These are phyloP conservation scores for Glandiceps talaboti DNA, from an alignment of 53 echinoderm and acorn worm species.

Conservation along the genomic window DNA sequence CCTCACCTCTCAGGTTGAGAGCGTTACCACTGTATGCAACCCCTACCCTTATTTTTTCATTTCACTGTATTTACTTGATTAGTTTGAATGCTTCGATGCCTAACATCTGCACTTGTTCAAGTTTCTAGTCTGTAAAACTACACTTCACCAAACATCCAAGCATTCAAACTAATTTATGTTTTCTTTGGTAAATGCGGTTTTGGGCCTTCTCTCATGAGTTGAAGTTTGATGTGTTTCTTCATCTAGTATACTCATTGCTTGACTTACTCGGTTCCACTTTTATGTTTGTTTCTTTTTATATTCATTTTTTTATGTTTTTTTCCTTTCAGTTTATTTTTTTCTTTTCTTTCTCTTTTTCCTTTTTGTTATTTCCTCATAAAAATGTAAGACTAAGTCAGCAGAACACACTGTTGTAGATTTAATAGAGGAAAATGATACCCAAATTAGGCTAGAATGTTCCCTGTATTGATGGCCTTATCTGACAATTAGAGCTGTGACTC, in stretches of 20 bases:
- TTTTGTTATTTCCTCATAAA: no score
- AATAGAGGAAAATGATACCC: background rate
- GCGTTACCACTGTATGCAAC: constrained; percentile 77
- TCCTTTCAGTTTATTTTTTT: background rate
- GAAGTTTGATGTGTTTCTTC: no score
- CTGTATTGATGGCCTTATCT: background rate
- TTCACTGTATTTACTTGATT: background rate
- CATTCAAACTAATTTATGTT: background rate
- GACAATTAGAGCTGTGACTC: no score
- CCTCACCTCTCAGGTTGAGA: constrained; percentile 38
- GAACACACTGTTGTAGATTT: background rate
- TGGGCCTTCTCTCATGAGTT: background rate
- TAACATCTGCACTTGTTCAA: background rate
- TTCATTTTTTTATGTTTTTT: background rate
- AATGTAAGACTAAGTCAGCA: background rate
- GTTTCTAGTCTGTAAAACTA: background rate
- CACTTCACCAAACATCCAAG: background rate
- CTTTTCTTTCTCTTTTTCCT: background rate
- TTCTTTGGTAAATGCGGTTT: background rate
- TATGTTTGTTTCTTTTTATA: background rate
- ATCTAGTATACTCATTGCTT: no score
- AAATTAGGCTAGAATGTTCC: background rate
- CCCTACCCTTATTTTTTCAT: background rate
- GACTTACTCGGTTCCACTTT: background rate
- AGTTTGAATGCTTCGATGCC: background rate